Conservation (phyloP, 2,113 vertebrate genomes). For the Marmota monax region DNA sequence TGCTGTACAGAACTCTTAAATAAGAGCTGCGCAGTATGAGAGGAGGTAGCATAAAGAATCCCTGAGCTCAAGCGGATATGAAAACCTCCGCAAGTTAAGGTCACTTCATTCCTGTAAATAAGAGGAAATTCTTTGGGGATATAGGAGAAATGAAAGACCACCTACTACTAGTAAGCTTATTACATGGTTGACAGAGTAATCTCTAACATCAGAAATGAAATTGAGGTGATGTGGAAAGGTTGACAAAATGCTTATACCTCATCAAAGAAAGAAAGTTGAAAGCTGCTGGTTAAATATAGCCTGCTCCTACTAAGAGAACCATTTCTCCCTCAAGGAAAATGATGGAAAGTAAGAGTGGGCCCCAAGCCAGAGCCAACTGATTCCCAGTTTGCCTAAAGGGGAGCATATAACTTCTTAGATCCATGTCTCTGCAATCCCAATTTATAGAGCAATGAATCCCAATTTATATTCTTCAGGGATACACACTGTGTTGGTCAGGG, state of each 20-base stretch:
- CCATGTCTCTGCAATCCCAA: not conserved
- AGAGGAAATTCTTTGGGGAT: conserved; percentile 45
- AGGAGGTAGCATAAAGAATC: not conserved
- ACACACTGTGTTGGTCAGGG: not conserved
- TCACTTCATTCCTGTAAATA: conserved; percentile 64
- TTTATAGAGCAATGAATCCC: not conserved
- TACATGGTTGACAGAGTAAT: conserved; percentile 63
- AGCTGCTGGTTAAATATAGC: conserved; percentile 51
- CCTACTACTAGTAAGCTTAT: conserved; percentile 23
- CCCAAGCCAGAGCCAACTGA: not conserved
- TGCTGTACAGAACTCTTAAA: conserved; percentile 24
- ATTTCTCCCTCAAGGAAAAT: conserved; percentile 33
- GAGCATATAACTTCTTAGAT: not conserved
- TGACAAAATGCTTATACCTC: conserved; percentile 72
- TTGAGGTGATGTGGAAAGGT: conserved; percentile 64
- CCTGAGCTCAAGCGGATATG: not conserved
- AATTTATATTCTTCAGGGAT: conserved; percentile 3
- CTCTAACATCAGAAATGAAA: conserved; percentile 71
- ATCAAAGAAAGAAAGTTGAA: conserved; percentile 69
- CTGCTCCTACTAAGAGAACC: not conserved
- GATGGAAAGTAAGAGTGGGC: not conserved
- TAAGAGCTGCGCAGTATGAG: not conserved
- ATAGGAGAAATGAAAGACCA: conserved; percentile 48
- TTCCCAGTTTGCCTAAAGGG: not conserved
- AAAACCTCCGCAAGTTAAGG: conserved; percentile 66